These are phyloP conservation scores for Caenorhabditis sp. DNA, from an alignment of 2,888 invertebrate genomes.

Conservation along the genomic window DNA sequence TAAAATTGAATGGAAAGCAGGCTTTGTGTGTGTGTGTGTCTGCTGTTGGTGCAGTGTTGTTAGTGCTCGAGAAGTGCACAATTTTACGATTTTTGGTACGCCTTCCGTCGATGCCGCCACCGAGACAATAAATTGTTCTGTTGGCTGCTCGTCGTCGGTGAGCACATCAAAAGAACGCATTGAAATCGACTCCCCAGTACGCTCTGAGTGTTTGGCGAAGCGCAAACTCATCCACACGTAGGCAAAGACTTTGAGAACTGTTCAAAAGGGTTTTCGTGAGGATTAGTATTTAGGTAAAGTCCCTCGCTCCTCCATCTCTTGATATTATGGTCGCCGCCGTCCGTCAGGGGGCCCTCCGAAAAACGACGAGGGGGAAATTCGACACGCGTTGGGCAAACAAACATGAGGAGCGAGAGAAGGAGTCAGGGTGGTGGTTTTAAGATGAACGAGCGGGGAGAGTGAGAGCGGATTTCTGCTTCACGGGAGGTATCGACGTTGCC, in stretches of 20 bases:
- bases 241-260: not conserved
- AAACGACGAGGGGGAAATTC: conserved; percentile 45
- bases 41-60: not conserved
- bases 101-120: conserved; percentile 1
- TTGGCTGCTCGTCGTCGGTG: not conserved
- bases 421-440: conserved; percentile 24
- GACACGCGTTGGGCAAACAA: conserved; percentile 52
- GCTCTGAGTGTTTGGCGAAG: conserved; percentile 20
- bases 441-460: conserved; percentile 7
- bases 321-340: conserved; percentile 5
- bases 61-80: not conserved
- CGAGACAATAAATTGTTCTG: conserved; percentile 2
- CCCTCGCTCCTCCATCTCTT: conserved; percentile 20
- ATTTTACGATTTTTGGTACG: conserved; percentile 24
- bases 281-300: not conserved
- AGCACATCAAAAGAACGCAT: conserved; percentile 21
- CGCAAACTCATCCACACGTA: conserved; percentile 4
- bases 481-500: conserved; percentile 18
- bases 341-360: conserved; percentile 17
- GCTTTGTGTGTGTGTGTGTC: too few species aligned
- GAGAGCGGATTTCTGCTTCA: conserved; percentile 31
- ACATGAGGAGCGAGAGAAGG: conserved; percentile 32
- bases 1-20: conserved; percentile 5
- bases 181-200: conserved; percentile 14
- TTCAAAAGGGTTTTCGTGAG: not conserved